Evolutionary conservation across 2,797 vertebrate genomes (phyloP), one percentile per base, ranked within the genome.

Genomic region (Notolabrus celidotus): DNA sequence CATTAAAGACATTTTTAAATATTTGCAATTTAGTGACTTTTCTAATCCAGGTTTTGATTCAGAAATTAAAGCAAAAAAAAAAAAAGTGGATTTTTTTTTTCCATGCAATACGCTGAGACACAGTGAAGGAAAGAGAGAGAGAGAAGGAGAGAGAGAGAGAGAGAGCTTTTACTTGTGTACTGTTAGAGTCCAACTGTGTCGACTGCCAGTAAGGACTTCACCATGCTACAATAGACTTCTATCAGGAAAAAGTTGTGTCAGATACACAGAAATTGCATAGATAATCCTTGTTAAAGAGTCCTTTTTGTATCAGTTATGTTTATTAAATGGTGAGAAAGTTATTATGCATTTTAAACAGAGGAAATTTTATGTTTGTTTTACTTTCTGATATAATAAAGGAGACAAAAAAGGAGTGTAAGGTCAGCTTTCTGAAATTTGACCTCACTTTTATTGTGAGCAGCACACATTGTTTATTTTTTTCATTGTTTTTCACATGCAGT

Each of bases 41-140:
- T 9, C 7, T 56, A 7, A 36, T 7, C 4, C 19, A 15, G 12
- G 39, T 41, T 42, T 33, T 9, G 4, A 6, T 11, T 14, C 0
- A 49, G 2, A 39, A 34, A 36, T 19, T 20, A 43, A 15, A 29
- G 27, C 14, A 9, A 4, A 10, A 6, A 43, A 31, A 6, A 6
- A 34, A 6, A n/a, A n/a, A n/a, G n/a, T n/a, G n/a, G n/a, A n/a
- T n/a, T n/a, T n/a, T n/a, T n/a, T n/a, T n/a, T n/a, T n/a, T 87
- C 73, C 86, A 59, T 88, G 89, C 87, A 91, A 88, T 82, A 81
- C 78, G 81, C 88, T 83, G 81, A 83, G 82, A 82, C 74, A 81
- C 70, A 46, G 50, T 47, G 71, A 64, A 62, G 65, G 62, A 34
- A 58, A 51, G 76, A 72, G 61, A 71, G 67, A 56, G 60, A 66